Percentiles rank a stretch among this genome's conserved stretches.
phyloP scores from a whole-genome alignment of 1,140 invertebrate genomes.

The Brachionus manjavacas region DNA sequence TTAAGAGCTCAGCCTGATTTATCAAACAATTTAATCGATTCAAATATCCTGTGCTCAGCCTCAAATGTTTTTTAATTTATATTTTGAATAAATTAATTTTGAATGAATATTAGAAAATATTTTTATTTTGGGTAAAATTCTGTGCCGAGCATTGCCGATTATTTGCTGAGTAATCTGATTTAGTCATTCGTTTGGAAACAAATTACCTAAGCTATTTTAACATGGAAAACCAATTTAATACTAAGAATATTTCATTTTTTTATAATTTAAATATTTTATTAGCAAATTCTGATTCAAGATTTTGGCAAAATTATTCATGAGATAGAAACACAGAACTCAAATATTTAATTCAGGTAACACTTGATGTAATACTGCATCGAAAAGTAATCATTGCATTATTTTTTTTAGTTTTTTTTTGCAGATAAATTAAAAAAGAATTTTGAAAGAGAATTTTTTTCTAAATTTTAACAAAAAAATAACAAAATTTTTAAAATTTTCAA shows the following conservation, averaged over 20 bases:
- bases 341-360: background rate
- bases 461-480: background rate
- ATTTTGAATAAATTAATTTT: background rate
- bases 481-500: too few relatives aligned
- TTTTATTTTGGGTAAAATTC: background rate
- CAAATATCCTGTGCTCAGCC: background rate
- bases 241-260: background rate
- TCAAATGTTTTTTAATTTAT: background rate
- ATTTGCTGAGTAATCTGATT: background rate
- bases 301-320: background rate
- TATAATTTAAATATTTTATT: background rate
- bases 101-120: background rate
- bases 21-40: background rate
- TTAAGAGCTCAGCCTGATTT: background rate
- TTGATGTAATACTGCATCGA: background rate
- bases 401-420: background rate
- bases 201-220: background rate
- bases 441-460: too few relatives aligned
- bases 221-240: background rate
- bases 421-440: background rate
- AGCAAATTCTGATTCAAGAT: background rate
- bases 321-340: background rate
- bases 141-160: background rate
- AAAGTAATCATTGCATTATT: background rate
- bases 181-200: background rate